Evolutionary conservation across 2,797 vertebrate genomes (phyloP).

Genomic region (Scleropages formosus): DNA sequence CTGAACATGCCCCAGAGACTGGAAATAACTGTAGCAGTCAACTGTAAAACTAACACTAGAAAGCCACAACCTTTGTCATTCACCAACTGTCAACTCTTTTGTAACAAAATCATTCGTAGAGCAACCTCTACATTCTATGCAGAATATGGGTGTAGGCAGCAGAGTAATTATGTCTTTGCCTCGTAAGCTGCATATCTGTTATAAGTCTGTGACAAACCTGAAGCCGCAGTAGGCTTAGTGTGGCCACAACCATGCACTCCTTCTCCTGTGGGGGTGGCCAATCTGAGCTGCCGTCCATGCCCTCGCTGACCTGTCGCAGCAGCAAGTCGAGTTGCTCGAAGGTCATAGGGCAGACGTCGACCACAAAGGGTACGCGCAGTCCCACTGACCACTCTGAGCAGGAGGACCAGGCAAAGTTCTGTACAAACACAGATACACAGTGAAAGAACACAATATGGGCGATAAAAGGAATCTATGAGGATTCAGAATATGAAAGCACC

Average conservation of each 20-base stretch:
- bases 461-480: not conserved
- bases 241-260: conserved; percentile 94
- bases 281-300: conserved; percentile 94
- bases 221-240: conserved; percentile 87
- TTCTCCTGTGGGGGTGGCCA: conserved; percentile 97
- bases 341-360: conserved; percentile 91
- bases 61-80: not conserved
- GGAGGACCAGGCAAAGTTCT: conserved; percentile 98
- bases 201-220: conserved; percentile 70
- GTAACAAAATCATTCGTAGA: not conserved
- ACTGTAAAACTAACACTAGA: too few relatives aligned
- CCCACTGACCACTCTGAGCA: conserved; percentile 97
- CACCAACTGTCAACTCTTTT: too few relatives aligned
- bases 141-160: too few relatives aligned
- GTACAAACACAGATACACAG: conserved; percentile 1
- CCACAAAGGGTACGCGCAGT: conserved; percentile 92
- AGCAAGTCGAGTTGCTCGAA: conserved; percentile 96
- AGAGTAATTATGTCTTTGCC: too few relatives aligned
- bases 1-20: too few relatives aligned
- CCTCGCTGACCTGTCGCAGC: conserved; percentile 92
- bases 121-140: not conserved
- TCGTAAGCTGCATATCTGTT: too few relatives aligned
- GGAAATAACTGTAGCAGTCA: not conserved
- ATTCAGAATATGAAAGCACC: too few relatives aligned
- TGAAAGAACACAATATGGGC: not conserved